Evolutionary conservation across 2,113 vertebrate genomes (phyloP), one percentile per base, ranked within the genome.

Genomic region (Rallus limicola): DNA sequence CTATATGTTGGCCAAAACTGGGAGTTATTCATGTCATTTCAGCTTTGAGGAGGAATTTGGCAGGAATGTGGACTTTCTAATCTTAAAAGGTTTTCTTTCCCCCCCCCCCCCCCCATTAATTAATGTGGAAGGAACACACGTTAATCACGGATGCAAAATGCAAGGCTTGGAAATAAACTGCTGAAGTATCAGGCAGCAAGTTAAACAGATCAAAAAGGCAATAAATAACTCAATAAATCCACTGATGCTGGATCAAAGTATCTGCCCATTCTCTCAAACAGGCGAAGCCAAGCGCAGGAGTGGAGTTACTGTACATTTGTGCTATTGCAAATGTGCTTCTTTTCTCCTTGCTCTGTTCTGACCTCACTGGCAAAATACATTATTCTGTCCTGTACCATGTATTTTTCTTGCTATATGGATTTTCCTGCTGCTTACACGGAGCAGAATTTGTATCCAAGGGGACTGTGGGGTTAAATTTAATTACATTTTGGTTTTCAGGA

Each of bases 271-370:
- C 86, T 95, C 97, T 67, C 82, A 95, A 96, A 97, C 94, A 77
- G 75, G 94, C 75, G 67, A 81, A 86, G 96, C 97, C 97, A 96
- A 90, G 87, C 63, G 90, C 92, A 96, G 81, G 58, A 94, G 91
- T 97, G 97, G 96, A 94, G 93, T 96, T 89, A n/a, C 7, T 96
- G 81, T 95, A 86, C 97, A 94, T 97, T 98, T 98, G 98, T 98
- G 98, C 98, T 98, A 90, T 98, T 97, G 97, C 93, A 97, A 95
- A 97, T 98, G 98, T 98, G 98, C 98, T 98, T 98, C 76, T 98
- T 97, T 97, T 93, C 21, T 80, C 97, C 95, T 96, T 86, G 88
- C 94, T 96, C 95, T 97, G 96, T 90, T 97, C 86, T 90, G 26
- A 83, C 94, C 69, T 59, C 72, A 64, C 36, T 95, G 97, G 96